Evolutionary conservation across 1,140 invertebrate genomes (phyloP), one percentile per base, ranked within the genome.

Genomic region (Sinella curviseta): DNA sequence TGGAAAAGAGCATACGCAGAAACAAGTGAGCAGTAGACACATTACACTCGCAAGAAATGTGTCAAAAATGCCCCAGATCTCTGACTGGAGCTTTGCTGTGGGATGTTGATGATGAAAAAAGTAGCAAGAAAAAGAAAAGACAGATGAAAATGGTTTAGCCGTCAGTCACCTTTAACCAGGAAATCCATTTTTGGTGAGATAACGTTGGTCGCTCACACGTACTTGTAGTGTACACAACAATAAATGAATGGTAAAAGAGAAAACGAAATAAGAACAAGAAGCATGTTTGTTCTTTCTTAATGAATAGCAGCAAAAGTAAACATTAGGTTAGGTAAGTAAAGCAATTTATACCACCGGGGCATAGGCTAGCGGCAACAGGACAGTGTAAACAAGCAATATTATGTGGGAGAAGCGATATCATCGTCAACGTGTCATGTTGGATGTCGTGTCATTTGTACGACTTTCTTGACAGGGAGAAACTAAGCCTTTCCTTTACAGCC

Each of bases 151-250:
- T 70, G 65, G 26, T 33, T 70, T 70, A 70, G 30, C 65, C 31
- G 65, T 70, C 65, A 70, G 65, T 70, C 65, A 70, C 65, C 65
- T 70, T 33, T 70, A 31, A 33, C 65, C 65, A 70, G 65, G 28
- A 70, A 70, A 70, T 70, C 65, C 65, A 70, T 70, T 70, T 70
- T 65, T 17, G 14, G 8, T 48, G 39, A 20, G 39, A 48, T 48
- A 48, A 48, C 20, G 39, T 48, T 48, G 8, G 39, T 48, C 8
- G 39, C 20, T n/a, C n/a, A n/a, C n/a, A n/a, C 8, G 39, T 48
- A 48, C 20, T 48, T 12, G 39, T 48, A 48, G 39, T 48, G 8
- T 48, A 48, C 20, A n/a, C n/a, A n/a, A n/a, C n/a, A n/a, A n/a
- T n/a, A n/a, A n/a, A n/a, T n/a, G n/a, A n/a, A n/a, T n/a, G n/a